Percentiles rank a stretch among this genome's conserved stretches.
Conservation (phyloP, 1,140 invertebrate genomes). For the Centruroides sculpturatus region DNA sequence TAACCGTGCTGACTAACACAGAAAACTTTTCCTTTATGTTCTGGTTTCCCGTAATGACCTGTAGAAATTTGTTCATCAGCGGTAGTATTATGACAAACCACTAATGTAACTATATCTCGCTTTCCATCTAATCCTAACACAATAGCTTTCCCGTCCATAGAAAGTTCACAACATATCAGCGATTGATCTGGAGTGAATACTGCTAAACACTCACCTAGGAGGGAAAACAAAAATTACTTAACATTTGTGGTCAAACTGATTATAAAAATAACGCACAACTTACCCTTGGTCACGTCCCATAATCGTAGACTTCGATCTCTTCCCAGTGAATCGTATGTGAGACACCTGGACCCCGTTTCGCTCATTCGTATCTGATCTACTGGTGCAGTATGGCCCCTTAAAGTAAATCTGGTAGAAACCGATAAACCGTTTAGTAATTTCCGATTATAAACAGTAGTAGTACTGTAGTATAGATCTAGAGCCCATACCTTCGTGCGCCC, state of each 20-base stretch:
- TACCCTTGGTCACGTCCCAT: slow-evolving; percentile 62
- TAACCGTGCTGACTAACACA: slow-evolving; percentile 22
- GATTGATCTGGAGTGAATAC: slow-evolving; percentile 57
- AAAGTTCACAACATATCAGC: slow-evolving; percentile 58
- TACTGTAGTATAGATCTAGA: not conserved
- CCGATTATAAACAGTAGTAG: no score
- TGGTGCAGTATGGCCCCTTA: slow-evolving; percentile 58
- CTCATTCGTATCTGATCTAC: slow-evolving; percentile 53
- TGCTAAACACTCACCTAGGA: slow-evolving; percentile 50
- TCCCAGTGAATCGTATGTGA: slow-evolving; percentile 53
- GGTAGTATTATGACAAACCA: slow-evolving; percentile 23
- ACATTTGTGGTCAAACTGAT: not conserved
- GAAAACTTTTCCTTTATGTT: slow-evolving; percentile 26
- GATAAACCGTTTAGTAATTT: no score
- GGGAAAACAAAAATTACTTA: slow-evolving; percentile 6
- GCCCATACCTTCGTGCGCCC: slow-evolving; percentile 35
- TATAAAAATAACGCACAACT: slow-evolving; percentile 4
- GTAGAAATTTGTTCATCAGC: slow-evolving; percentile 16
- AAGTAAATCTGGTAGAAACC: slow-evolving; percentile 35
- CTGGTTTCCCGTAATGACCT: slow-evolving; percentile 24
- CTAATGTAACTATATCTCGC: slow-evolving; percentile 44
- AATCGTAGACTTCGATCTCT: slow-evolving; percentile 54
- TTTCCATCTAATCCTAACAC: slow-evolving; percentile 42
- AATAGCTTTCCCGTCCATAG: slow-evolving; percentile 50
- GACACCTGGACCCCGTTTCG: slow-evolving; percentile 46